A percentile compares a stretch with the other conserved stretches of the same genome.
phyloP scores from a whole-genome alignment of 2,797 vertebrate genomes.

The Mus spretus region DNA sequence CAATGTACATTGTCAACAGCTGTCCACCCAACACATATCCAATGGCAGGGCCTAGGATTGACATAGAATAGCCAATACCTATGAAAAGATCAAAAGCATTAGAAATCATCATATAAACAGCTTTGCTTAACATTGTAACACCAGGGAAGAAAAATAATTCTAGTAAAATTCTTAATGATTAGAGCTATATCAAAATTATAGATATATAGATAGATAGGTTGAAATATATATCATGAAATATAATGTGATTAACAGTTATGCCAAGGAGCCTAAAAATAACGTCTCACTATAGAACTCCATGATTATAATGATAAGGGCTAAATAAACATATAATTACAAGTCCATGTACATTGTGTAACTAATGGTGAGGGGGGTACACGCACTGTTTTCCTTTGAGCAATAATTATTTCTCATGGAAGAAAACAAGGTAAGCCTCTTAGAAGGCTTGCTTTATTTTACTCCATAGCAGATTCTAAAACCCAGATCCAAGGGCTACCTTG shows the following conservation, averaged over 20 bases:
- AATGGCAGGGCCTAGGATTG: slow-evolving; percentile 90
- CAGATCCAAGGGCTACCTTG: neutral
- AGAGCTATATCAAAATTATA: slow-evolving; percentile 36
- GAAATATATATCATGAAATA: no score
- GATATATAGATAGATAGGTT: no score
- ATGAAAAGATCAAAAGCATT: slow-evolving; percentile 68
- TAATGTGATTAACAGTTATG: neutral
- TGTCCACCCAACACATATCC: slow-evolving; percentile 91
- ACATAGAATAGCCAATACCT: slow-evolving; percentile 91
- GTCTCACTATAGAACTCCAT: slow-evolving; percentile 5
- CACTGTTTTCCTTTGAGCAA: neutral
- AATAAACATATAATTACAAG: neutral
- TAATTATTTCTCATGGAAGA: neutral
- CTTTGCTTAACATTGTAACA: slow-evolving; percentile 2
- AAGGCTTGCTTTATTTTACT: neutral
- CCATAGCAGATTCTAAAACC: neutral
- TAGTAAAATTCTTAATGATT: neutral
- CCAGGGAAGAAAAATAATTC: slow-evolving; percentile 16
- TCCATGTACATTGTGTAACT: neutral
- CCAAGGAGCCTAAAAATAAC: neutral
- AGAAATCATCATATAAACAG: slow-evolving; percentile 32
- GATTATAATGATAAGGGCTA: neutral
- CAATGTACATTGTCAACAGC: slow-evolving; percentile 90
- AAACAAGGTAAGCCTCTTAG: neutral
- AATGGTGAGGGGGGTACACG: neutral